phyloP scores from a whole-genome alignment of 2,113 vertebrate genomes.

The Nyctibius bracteatus region DNA sequence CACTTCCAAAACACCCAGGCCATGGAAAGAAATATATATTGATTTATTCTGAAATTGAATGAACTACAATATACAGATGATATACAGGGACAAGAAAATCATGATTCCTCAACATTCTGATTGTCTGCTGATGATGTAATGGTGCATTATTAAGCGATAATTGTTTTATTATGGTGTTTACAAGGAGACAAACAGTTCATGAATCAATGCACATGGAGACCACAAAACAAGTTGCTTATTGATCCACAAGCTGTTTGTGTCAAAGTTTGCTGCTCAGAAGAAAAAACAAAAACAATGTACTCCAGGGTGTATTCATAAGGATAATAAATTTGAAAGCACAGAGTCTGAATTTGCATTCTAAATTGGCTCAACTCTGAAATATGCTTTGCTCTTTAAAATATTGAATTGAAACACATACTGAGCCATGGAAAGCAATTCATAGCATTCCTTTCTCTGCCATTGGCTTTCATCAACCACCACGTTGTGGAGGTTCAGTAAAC shows the following conservation, averaged over 20 bases:
- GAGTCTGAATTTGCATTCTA: not conserved
- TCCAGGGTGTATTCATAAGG: not conserved
- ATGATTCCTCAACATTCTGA: not conserved
- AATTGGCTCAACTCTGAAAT: not conserved
- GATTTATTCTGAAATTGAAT: not conserved
- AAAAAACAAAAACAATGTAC: not conserved
- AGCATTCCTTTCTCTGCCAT: not conserved
- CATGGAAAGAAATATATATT: not conserved
- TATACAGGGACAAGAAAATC: not conserved
- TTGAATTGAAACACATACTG: not conserved
- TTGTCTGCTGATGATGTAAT: not conserved
- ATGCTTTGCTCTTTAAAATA: not conserved
- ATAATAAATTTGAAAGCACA: not conserved
- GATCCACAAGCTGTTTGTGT: constrained; percentile 6
- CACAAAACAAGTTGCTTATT: constrained; percentile 26
- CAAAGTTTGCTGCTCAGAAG: not conserved
- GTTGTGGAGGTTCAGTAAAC: not conserved
- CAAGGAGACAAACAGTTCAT: not conserved
- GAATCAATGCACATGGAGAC: not conserved
- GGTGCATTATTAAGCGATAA: constrained; percentile 4
- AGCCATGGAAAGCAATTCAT: not conserved
- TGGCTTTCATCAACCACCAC: not conserved
- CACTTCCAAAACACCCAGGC: not conserved
- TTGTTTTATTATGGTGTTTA: constrained; percentile 15
- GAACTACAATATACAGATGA: not conserved